phyloP scores from a whole-genome alignment of 2,113 vertebrate species.

The Seriola rivoliana region DNA sequence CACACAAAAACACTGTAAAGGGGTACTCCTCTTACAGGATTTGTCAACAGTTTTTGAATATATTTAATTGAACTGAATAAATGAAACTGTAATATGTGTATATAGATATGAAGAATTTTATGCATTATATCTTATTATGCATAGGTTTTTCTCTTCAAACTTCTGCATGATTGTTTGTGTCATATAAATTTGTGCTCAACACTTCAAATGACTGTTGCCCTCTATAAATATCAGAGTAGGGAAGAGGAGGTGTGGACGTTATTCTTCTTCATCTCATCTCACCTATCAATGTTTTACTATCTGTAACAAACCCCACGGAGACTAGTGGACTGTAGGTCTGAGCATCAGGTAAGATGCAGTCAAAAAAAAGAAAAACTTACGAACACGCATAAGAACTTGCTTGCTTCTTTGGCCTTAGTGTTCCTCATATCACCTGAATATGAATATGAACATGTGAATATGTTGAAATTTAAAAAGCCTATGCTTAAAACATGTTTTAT shows the following conservation, averaged over 20 bases:
- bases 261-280: neutral
- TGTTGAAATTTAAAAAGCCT: neutral
- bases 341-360: neutral
- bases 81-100: neutral
- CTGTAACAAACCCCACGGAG: conserved; percentile 16
- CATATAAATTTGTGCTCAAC: neutral
- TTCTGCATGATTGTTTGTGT: neutral
- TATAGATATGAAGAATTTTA: neutral
- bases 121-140: too few species aligned
- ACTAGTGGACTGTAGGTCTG: neutral
- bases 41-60: neutral
- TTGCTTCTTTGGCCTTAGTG: neutral
- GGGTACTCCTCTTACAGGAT: neutral
- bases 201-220: neutral
- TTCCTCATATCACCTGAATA: neutral
- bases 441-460: neutral
- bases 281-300: conserved; percentile 4
- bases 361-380: neutral
- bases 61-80: neutral
- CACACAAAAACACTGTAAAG: neutral
- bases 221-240: neutral
- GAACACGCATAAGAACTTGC: neutral
- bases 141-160: neutral
- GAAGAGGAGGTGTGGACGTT: neutral
- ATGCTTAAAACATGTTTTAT: neutral